Conservation (phyloP, 1,140 invertebrate genomes). For the Drosophila baimaii region DNA sequence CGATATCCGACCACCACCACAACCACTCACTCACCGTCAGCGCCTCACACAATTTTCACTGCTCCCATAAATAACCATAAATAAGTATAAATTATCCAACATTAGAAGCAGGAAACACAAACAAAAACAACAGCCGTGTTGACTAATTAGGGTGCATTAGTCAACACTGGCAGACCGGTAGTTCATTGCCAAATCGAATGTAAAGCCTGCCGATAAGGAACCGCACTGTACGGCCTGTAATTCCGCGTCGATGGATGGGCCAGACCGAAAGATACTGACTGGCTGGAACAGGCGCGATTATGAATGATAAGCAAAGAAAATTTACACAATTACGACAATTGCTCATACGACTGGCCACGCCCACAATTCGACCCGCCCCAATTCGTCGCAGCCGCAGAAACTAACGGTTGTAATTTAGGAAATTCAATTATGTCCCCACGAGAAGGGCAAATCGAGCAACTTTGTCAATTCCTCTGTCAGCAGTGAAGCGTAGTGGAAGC, state of each 20-base stretch:
- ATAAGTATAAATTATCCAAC: conserved; percentile 68
- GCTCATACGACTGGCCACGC: conserved; percentile 50
- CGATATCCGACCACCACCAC: conserved; percentile 24
- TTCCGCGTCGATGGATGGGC: conserved; percentile 49
- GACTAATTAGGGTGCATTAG: conserved; percentile 75
- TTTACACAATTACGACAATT: conserved; percentile 76
- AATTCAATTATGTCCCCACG: conserved; percentile 75
- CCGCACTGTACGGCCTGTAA: conserved; percentile 56
- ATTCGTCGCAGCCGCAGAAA: conserved; percentile 29
- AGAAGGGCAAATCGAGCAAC: conserved; percentile 49
- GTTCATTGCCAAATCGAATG: conserved; percentile 70
- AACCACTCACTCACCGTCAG: conserved; percentile 21
- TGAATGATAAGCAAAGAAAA: conserved; percentile 77
- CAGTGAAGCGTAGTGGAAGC: conserved; percentile 70
- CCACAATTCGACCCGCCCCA: conserved; percentile 21
- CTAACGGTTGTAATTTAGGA: conserved; percentile 67
- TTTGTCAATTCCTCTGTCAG: conserved; percentile 67
- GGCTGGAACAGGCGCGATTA: conserved; percentile 47
- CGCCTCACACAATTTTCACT: conserved; percentile 26
- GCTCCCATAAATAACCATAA: conserved; percentile 49
- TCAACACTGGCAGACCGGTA: conserved; percentile 42
- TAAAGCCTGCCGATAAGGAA: conserved; percentile 65
- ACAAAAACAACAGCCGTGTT: conserved; percentile 34
- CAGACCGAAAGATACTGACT: neutral
- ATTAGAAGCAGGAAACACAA: conserved; percentile 52